Evolutionary conservation across 2,888 invertebrate genomes (phyloP).

Genomic region (Acanthococcus lagerstroemiae): DNA sequence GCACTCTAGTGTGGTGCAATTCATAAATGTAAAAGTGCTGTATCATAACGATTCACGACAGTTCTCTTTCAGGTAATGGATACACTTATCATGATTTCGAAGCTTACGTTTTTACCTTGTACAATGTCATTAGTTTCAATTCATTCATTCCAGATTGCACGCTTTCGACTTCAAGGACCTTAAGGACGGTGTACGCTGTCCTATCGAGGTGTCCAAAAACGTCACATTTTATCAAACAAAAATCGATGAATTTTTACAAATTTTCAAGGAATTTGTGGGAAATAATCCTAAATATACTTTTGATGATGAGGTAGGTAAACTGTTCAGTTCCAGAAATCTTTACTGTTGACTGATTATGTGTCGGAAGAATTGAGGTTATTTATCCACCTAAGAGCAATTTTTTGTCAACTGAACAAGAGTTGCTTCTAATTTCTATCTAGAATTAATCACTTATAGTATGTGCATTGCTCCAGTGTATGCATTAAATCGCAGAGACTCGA

Average conservation of each 20-base stretch:
- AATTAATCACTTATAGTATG: no score
- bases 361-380: not conserved
- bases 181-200: constrained; percentile 56
- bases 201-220: constrained; percentile 56
- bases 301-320: constrained; percentile 5
- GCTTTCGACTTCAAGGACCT: constrained; percentile 68
- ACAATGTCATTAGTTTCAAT: no score
- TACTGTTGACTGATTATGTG: no score
- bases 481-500: no score
- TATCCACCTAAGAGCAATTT: not conserved
- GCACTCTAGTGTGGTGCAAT: constrained; percentile 47
- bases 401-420: no score
- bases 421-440: no score
- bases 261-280: constrained; percentile 64
- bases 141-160: constrained; percentile 54
- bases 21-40: constrained; percentile 60
- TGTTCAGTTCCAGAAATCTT: no score
- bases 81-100: no score
- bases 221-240: constrained; percentile 66
- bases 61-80: constrained; percentile 19
- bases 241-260: constrained; percentile 72
- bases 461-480: no score
- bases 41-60: constrained; percentile 1
- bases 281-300: constrained; percentile 52
- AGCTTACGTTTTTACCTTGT: not conserved